phyloP scores from a whole-genome alignment of 2,888 invertebrate genomes.

The Ichneumon xanthorius region DNA sequence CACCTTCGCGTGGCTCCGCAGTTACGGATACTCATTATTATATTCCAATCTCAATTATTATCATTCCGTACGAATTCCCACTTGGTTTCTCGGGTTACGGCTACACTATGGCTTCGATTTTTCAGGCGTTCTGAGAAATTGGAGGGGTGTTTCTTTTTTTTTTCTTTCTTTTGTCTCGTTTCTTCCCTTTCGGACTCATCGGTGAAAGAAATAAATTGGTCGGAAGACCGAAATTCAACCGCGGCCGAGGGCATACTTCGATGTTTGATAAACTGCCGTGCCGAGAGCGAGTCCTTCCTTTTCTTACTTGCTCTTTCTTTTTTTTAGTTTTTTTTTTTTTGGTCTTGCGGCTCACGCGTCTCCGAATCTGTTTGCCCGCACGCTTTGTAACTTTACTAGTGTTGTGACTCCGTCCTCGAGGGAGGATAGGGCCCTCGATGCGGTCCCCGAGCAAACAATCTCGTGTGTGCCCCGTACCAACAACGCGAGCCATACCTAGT shows the following conservation, averaged over 20 bases:
- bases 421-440: conserved; percentile 76
- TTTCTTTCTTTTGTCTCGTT: neutral
- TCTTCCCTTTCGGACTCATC: conserved; percentile 13
- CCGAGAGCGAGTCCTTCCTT: neutral
- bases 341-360: conserved; percentile 69
- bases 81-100: neutral
- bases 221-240: conserved; percentile 22
- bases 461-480: conserved; percentile 78
- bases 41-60: conserved; percentile 68
- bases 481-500: conserved; percentile 70
- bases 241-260: conserved; percentile 68
- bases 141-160: conserved; percentile 40
- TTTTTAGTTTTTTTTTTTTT: conserved; percentile 10
- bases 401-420: conserved; percentile 78
- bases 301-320: neutral
- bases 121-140: conserved; percentile 43
- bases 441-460: conserved; percentile 78
- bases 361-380: conserved; percentile 80
- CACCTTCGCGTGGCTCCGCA: conserved; percentile 55
- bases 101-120: neutral
- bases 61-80: conserved; percentile 64
- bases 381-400: conserved; percentile 82
- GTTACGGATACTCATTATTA: conserved; percentile 65
- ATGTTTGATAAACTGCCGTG: conserved; percentile 82
- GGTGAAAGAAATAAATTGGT: conserved; percentile 54